Evolutionary conservation across 1,140 invertebrate species (phyloP), one percentile per base, ranked within the genome.

Genomic region (Calliphora vicina): DNA sequence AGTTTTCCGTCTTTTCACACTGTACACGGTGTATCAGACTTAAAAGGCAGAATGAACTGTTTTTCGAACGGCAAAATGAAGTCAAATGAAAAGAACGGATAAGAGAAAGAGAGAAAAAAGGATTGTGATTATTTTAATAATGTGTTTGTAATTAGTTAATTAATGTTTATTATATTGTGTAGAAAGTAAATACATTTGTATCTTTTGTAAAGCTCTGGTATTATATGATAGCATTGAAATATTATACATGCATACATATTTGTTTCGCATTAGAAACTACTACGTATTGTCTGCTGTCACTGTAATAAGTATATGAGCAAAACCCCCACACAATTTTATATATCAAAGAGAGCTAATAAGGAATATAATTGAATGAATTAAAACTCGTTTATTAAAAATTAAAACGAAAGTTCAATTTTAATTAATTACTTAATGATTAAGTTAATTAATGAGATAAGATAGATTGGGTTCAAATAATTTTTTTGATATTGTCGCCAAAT

Each of bases 111-210:
- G 84, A 15, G 17, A 20, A 76, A 82, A 83, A 29, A 42, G 35
- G 84, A 84, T 84, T 72, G 26, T 80, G 85, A 84, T 82, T 26
- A 76, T 78, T 87, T 88, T 88, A 85, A 88, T 87, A 83, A 83
- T 50, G 45, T 71, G 61, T 23, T 67, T 67, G 61, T 67, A 67
- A 67, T 67, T 67, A 67, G 61, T 67, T 67, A 67, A 67, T 67
- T 67, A 67, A 67, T 67, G 61, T 25, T 23, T 67, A 23, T 23
- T 67, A 23, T 23, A 23, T 57, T 57, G 50, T 57, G 17, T 57
- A n/a, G 6, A 35, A 35, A 35, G 17, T 50, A 13, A 50, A 50
- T 10, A 50, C 0, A 50, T n/a, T n/a, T 1, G 13, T 15, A 50
- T 35, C 45, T 17, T 1, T 17, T n/a, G n/a, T n/a, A n/a, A n/a